phyloP scores from a whole-genome alignment of 2,888 invertebrate species.

The Phengaris arion region DNA sequence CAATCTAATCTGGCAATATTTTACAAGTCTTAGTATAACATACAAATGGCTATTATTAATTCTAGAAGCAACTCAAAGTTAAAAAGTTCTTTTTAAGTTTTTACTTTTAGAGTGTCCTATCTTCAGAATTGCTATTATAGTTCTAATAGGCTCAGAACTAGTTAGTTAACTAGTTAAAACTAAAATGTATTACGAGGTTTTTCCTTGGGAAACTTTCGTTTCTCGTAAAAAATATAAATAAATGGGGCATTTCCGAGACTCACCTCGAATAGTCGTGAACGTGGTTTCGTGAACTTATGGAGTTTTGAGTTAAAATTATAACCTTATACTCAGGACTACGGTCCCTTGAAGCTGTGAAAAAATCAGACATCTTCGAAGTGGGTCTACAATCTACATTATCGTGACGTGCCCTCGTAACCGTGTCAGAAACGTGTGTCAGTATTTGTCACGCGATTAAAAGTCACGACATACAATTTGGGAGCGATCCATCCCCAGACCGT shows the following conservation, averaged over 20 bases:
- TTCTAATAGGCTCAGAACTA: slow-evolving; percentile 20
- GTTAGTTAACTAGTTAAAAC: no score
- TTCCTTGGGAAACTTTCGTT: slow-evolving; percentile 19
- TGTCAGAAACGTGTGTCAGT: no score
- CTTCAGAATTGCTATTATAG: background rate
- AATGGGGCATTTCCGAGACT: background rate
- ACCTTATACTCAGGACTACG: no score
- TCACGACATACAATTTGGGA: no score
- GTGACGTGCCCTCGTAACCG: no score
- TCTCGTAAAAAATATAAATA: slow-evolving; percentile 25
- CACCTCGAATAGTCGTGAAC: background rate
- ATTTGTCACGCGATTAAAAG: no score
- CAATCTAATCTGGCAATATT: background rate
- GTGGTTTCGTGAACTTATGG: no score
- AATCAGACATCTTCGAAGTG: no score
- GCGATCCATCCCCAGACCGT: no score
- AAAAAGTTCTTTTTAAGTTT: slow-evolving; percentile 6
- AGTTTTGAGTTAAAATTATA: no score
- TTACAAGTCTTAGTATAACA: background rate
- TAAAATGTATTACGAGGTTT: slow-evolving; percentile 10
- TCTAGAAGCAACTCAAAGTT: slow-evolving; percentile 6
- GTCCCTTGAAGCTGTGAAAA: no score
- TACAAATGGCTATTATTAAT: slow-evolving; percentile 17
- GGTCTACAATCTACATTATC: no score
- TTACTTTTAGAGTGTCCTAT: slow-evolving; percentile 2